Evolutionary conservation across 2,113 vertebrate genomes (phyloP).

Genomic region (Hypocryptadius cinnamomeus): DNA sequence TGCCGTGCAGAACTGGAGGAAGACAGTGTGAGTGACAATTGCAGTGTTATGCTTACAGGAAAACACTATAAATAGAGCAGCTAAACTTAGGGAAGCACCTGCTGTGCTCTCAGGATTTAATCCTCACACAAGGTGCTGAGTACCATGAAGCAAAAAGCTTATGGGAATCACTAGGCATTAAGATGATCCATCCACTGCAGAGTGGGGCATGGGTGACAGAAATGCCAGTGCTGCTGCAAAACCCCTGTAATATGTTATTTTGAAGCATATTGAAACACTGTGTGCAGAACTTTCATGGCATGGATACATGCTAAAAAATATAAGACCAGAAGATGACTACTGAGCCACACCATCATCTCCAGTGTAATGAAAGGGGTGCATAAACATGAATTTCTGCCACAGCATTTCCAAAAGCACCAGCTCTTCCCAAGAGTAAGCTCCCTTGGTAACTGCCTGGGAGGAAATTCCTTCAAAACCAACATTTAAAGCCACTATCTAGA

Average conservation of each 20-base stretch:
- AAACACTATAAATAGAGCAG: conserved; percentile 18
- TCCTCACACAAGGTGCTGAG: not conserved
- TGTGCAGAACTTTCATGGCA: not conserved
- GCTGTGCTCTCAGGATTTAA: not conserved
- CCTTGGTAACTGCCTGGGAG: not conserved
- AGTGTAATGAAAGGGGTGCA: not conserved
- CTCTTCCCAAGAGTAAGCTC: not conserved
- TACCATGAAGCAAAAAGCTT: not conserved
- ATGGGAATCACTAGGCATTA: not conserved
- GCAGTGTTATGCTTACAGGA: not conserved
- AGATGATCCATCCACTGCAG: not conserved
- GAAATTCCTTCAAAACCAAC: not conserved
- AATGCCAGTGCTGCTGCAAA: not conserved
- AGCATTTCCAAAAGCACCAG: not conserved
- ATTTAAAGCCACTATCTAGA: not conserved
- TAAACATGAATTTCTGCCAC: not conserved
- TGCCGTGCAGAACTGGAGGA: not conserved
- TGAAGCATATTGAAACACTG: not conserved
- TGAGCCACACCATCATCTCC: not conserved
- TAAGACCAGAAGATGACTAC: not conserved
- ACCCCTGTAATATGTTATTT: not conserved
- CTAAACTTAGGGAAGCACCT: conserved; percentile 10
- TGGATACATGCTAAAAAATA: not conserved
- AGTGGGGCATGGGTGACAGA: not conserved
- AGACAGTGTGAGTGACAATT: not conserved